Evolutionary conservation across 2,888 invertebrate genomes (phyloP), one percentile per base, ranked within the genome.

Genomic region (Crocallis elinguaria): DNA sequence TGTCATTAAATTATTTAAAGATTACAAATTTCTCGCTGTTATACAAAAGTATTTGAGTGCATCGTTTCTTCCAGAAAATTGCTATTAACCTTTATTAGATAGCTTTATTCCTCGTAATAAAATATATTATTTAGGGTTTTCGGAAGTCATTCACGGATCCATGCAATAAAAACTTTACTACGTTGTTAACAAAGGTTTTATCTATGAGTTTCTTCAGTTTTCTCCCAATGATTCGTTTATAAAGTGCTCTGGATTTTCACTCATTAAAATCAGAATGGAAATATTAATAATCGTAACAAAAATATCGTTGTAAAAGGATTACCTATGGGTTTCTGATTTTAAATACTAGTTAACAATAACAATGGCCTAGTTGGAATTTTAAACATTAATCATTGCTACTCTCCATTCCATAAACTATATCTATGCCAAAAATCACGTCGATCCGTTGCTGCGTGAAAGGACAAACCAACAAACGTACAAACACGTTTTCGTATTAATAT

Each of bases 261-360:
- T 12, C 12, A 33, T 32, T 25, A 25, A 32, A 32, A 21, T 13
- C 29, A 11, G 2, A 33, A 29, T 36, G 32, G 16, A 37, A 4
- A 3, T 39, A 36, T 41, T 45, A 29, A 35, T 11, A 41, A 27
- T 33, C 30, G 30, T 55, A 25, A 36, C 30, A 46, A 60, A 60
- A 64, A 56, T 57, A 51, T 62, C 46, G 36, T 62, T 19, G 14
- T 42, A 19, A 45, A 61, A 52, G 49, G 53, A 56, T 60, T 62
- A n/a, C n/a, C n/a, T n/a, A 27, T 36, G 45, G 29, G 6, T 45
- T 36, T 55, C 51, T 49, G 45, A 11, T 27, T 35, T 36, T 19
- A 27, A 0, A 21, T 11, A 32, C 5, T 36, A 1, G 3, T 17
- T 35, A 19, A 11, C 1, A 7, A 4, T 23, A n/a, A n/a, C 4